These are phyloP conservation scores for Zaprionus vittiger DNA, from an alignment of 1,140 invertebrate species.

Conservation along the genomic window DNA sequence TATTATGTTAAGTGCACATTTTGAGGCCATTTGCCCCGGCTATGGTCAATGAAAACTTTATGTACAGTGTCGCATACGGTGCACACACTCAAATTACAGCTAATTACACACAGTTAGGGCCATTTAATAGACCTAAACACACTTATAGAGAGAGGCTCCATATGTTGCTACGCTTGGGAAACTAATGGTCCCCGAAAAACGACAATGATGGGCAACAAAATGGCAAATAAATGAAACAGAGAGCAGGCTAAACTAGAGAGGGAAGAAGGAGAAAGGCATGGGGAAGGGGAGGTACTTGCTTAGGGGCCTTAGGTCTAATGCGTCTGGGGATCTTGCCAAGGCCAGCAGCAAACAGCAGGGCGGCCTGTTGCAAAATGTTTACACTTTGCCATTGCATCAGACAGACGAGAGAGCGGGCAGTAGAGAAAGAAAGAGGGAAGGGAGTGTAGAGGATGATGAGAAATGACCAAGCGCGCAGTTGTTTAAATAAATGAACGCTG, in stretches of 20 bases:
- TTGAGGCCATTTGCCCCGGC: slow-evolving; percentile 36
- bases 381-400: slow-evolving; percentile 34
- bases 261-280: neutral
- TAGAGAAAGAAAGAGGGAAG: neutral
- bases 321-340: slow-evolving; percentile 40
- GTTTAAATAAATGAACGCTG: slow-evolving; percentile 26
- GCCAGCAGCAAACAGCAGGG: slow-evolving; percentile 39
- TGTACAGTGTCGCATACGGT: slow-evolving; percentile 26
- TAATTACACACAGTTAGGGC: slow-evolving; percentile 61
- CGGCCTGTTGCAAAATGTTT: slow-evolving; percentile 48
- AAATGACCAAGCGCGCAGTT: slow-evolving; percentile 13
- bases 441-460: neutral
- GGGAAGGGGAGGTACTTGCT: neutral
- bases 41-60: slow-evolving; percentile 66
- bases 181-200: slow-evolving; percentile 45
- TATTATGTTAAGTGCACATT: slow-evolving; percentile 57
- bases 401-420: neutral
- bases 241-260: neutral
- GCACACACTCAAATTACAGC: slow-evolving; percentile 61
- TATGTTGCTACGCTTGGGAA: slow-evolving; percentile 45
- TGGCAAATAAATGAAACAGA: slow-evolving; percentile 23
- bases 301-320: neutral
- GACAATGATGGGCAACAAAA: slow-evolving; percentile 31
- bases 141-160: slow-evolving; percentile 40
- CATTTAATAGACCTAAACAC: slow-evolving; percentile 61